These are phyloP conservation scores for Ooceraea biroi DNA, from an alignment of 1,140 invertebrate species.

Conservation along the genomic window DNA sequence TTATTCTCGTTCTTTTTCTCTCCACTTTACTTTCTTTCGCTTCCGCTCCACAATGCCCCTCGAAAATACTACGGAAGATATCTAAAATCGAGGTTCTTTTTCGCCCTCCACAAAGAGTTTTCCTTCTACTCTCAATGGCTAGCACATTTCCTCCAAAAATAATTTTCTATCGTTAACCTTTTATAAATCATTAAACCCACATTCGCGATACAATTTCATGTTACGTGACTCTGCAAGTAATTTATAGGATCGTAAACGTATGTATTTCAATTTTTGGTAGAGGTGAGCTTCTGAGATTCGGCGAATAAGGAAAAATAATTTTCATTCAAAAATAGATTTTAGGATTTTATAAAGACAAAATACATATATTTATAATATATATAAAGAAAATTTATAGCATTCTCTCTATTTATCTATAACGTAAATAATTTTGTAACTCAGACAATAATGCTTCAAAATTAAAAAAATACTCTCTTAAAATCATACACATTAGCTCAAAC, in stretches of 20 bases:
- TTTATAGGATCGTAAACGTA: not conserved
- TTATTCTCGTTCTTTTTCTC: constrained; percentile 38
- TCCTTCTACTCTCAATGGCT: constrained; percentile 9
- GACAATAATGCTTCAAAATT: no score
- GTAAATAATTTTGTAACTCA: no score
- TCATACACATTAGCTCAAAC: no score
- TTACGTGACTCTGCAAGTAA: not conserved
- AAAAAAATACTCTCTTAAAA: no score
- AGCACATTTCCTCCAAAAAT: constrained; percentile 10
- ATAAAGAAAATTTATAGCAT: not conserved
- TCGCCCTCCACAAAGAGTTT: constrained; percentile 1
- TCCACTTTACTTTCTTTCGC: constrained; percentile 22
- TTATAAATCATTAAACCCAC: not conserved
- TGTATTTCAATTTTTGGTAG: not conserved
- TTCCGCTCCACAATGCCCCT: constrained; percentile 17
- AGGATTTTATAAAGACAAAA: no score
- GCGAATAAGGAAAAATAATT: not conserved
- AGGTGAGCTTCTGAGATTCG: not conserved
- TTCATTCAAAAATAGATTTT: not conserved
- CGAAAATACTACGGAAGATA: constrained; percentile 18
- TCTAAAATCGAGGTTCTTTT: constrained; percentile 21
- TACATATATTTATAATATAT: no score
- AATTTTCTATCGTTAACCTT: constrained; percentile 1
- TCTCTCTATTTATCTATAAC: no score
- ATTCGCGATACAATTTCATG: not conserved